Evolutionary conservation across 2,888 invertebrate species (phyloP), one percentile per base, ranked within the genome.

Genomic region (Drosophila antonietae): DNA sequence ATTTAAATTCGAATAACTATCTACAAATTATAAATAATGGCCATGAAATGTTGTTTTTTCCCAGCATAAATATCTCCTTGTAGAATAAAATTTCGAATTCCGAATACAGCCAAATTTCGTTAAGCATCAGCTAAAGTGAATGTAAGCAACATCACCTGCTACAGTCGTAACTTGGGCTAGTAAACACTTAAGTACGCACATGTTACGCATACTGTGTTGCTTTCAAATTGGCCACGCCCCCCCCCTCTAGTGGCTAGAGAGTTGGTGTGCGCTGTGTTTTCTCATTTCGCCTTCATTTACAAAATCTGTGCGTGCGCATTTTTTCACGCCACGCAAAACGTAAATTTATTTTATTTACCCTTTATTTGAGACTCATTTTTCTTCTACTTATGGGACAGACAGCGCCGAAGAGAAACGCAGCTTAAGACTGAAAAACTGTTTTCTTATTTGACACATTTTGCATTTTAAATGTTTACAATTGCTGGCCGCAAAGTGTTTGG

Each of bases 381-480:
- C 89, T 80, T 75, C 64, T 59, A 63, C 83, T 80, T 76, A 75
- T 28, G 68, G 35, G 57, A 67, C 68, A 33, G 39, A 37, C 39
- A 12, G 28, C 8, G 3, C 23, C 33, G 78, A 83, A 83, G 81
- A 86, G 90, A 88, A 83, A 88, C 83, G 88, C 68, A 35, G 56
- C 44, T 72, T 80, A 77, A 81, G 73, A 56, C 47, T 76, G 59
- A 76, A 78, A 80, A 76, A 72, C 63, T 75, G 72, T 84, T 78
- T 73, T 75, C 79, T 81, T 68, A 75, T 81, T 90, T 85, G 84
- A 85, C 84, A 85, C 84, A 90, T 85, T 85, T 84, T 75, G 84
- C 90, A 85, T 85, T 90, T 88, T 83, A 90, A 90, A 73, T 87
- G 83, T 75, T 79, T 76, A 89, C 90, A 89, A 84, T 85, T 85